Base-by-base conservation (phyloP, 2,797 vertebrate species). In the Lutjanus argentimaculatus region DNA sequence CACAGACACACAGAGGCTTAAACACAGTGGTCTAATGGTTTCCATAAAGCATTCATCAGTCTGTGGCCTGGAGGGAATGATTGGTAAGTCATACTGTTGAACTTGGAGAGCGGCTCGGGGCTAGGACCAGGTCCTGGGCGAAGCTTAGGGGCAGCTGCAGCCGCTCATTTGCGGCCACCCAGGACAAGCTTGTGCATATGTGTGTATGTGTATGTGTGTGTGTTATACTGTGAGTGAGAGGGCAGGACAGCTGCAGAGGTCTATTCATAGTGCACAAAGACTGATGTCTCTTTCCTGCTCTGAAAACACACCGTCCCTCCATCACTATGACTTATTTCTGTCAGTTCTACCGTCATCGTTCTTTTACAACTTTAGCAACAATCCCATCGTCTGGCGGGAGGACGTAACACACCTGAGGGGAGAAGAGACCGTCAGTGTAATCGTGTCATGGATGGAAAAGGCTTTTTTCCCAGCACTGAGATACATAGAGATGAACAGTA, bases 211-310 rank as follows among this genome's bases (percentile, higher is more conserved):
- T 72, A 79, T 25, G 30, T 53, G 78, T 76, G 75, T 86, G 52
- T 80, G 68, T 74, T 48, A 66, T 82, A 80, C 40, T 90, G 30
- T 36, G 88, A 90, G 77, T 89, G 91, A 92, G 73, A 79, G 53
- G 77, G 69, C 71, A 75, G 72, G 84, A 86, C 92, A 94, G 91
- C 90, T 93, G 91, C 84, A 82, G 62, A 71, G 56, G 66, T 87
- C 79, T 93, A 93, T 93, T 92, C 91, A 91, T 91, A 92, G 92
- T 78, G 76, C 80, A 75, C 57, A 40, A 74, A 84, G 84, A 88
- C 70, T 85, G 83, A 92, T 92, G 88, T 87, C 82, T 91, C 82
- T 86, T 59, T 90, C 55, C 63, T 82, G 74, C 61, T 83, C 83
- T 64, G 72, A 89, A 83, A 89, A 72, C 53, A 36, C 14, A 13